Evolutionary conservation across 2,888 invertebrate genomes (phyloP).

Genomic region (Drosophila infuscata): DNA sequence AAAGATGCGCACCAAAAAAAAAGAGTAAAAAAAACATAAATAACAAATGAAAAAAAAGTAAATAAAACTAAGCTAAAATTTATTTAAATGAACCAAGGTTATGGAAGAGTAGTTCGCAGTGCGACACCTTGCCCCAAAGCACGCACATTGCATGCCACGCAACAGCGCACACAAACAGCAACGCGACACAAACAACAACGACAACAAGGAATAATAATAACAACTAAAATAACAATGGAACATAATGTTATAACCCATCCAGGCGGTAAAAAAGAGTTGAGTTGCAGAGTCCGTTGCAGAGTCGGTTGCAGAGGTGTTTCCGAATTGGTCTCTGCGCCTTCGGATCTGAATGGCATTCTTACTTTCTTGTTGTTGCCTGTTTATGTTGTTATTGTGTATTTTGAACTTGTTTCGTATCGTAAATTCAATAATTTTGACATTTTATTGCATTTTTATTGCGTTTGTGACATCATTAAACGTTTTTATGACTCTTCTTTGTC

Average conservation of each 20-base stretch:
- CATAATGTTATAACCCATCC: conserved; percentile 74
- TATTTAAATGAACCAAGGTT: conserved; percentile 74
- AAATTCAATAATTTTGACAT: conserved; percentile 82
- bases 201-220: conserved; percentile 43
- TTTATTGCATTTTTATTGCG: conserved; percentile 81
- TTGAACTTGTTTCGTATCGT: conserved; percentile 81
- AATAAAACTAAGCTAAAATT: conserved; percentile 53
- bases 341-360: conserved; percentile 47
- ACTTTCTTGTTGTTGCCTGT: conserved; percentile 44
- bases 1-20: conserved; percentile 46
- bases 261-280: conserved; percentile 72
- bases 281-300: conserved; percentile 39
- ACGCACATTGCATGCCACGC: conserved; percentile 73
- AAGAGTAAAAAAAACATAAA: conserved; percentile 20
- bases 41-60: conserved; percentile 14
- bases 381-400: conserved; percentile 60
- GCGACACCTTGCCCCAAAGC: conserved; percentile 76
- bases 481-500: conserved; percentile 79
- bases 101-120: conserved; percentile 75
- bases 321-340: conserved; percentile 49
- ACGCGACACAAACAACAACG: conserved; percentile 43
- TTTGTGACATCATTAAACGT: conserved; percentile 81
- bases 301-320: conserved; percentile 70
- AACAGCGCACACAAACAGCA: conserved; percentile 51
- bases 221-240: conserved; percentile 69